Evolutionary conservation across 2,888 invertebrate species (phyloP).

Genomic region (Ametastegia equiseti): DNA sequence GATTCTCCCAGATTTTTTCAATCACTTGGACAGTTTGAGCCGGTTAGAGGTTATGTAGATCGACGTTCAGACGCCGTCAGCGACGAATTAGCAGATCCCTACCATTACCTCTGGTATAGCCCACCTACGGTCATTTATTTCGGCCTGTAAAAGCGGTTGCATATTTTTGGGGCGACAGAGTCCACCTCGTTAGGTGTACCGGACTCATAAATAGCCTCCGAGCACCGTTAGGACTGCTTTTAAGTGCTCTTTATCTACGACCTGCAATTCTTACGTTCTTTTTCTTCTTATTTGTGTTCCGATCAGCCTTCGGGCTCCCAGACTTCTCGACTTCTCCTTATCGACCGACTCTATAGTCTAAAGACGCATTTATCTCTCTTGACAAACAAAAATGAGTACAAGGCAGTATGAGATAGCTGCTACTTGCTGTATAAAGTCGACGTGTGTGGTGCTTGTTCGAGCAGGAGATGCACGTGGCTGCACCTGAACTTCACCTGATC

Average conservation of each 20-base stretch:
- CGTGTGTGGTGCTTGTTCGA: neutral
- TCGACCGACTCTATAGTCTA: conserved; percentile 2
- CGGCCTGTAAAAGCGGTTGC: too few relatives aligned
- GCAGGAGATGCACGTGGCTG: neutral
- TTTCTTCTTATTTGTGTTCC: neutral
- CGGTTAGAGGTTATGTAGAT: too few relatives aligned
- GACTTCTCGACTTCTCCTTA: too few relatives aligned
- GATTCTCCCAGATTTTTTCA: too few relatives aligned
- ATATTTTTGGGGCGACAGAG: too few relatives aligned
- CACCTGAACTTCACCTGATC: conserved; percentile 23
- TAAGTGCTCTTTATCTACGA: conserved; percentile 15
- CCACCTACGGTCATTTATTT: too few relatives aligned
- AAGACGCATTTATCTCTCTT: neutral
- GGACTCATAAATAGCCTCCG: too few relatives aligned
- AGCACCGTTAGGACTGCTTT: neutral
- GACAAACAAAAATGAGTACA: neutral
- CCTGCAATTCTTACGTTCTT: neutral
- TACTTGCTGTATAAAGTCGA: neutral
- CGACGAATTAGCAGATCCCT: too few relatives aligned
- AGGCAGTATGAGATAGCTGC: neutral
- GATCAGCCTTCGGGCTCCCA: neutral
- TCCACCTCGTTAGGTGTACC: too few relatives aligned
- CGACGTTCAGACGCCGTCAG: too few relatives aligned
- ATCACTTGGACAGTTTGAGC: too few relatives aligned
- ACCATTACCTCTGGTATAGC: too few relatives aligned